Base-by-base conservation (phyloP, 2,888 invertebrate species). In the Automeris io region DNA sequence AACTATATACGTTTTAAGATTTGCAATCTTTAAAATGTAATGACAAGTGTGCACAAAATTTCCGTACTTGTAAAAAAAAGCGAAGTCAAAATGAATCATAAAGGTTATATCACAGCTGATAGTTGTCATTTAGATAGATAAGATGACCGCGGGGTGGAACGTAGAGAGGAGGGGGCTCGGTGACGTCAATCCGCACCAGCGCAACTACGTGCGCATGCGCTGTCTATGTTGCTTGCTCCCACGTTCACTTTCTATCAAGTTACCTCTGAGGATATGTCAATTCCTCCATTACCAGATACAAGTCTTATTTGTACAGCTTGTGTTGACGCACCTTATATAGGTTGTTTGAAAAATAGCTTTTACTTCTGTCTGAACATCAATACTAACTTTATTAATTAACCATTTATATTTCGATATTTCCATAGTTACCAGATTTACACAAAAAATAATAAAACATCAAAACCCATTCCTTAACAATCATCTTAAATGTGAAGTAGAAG, bases 201-300 rank as follows among this genome's bases (percentile, higher is more conserved):
- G 18, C 33, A 34, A 41, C 39, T 33, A 40, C 37, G 31, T 47
- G 55, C 57, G 56, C 45, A 46, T 42, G 57, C 54, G 38, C 50
- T 40, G 42, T 46, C 45, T 47, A 49, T 46, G 29, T 29, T 8
- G 29, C 44, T 43, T 51, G 62, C 65, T 66, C 68, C 69, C 73
- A 76, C 78, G 65, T 73, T 78, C 74, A 71, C 77, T 79, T 78
- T 79, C 77, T 72, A 70, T 61, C 50, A 47, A 53, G 55, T 54
- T 56, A 66, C 61, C 60, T 59, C 54, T 55, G 48, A 57, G 57
- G 53, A 29, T 29, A 29, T 16, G 16, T 44, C 45, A 51, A 43
- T 47, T 29, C 29, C 16, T 16, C 34, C 40, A 33, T 21, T 29
- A 33, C 25, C 25, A 26, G 11, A 13, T 13, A 29, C 16, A 9